These are phyloP conservation scores for Genyomyrus donnyi DNA, from an alignment of 2,113 vertebrate species.

Conservation along the genomic window DNA sequence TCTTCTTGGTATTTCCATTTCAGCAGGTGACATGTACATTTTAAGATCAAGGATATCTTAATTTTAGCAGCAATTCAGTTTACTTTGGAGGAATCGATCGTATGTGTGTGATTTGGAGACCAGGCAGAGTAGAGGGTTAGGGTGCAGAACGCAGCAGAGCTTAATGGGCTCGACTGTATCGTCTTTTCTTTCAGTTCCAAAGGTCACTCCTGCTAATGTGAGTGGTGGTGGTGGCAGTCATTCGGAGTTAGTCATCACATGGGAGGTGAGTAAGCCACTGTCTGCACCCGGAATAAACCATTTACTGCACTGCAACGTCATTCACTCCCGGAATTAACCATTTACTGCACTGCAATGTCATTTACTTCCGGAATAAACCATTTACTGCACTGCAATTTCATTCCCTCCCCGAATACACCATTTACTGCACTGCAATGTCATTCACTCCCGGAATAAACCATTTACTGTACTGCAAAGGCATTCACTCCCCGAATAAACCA, in stretches of 20 bases:
- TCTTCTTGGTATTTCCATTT: neutral
- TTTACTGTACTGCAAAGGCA: conserved; percentile 30
- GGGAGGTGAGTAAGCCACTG: conserved; percentile 76
- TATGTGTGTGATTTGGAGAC: neutral
- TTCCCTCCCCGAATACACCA: neutral
- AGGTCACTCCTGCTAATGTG: conserved; percentile 89
- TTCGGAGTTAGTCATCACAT: conserved; percentile 94
- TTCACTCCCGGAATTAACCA: neutral
- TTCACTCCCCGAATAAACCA: neutral
- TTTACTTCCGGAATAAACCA: conserved; percentile 25
- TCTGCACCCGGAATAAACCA: conserved; percentile 33
- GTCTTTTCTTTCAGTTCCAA: conserved; percentile 72
- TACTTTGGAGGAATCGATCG: neutral
- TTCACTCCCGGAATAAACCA: conserved; percentile 26
- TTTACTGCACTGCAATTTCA: conserved; percentile 35
- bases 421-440: neutral
- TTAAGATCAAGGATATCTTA: neutral
- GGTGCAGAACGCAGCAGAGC: conserved; percentile 8
- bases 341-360: neutral
- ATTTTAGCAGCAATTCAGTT: neutral
- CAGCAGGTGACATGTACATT: neutral
- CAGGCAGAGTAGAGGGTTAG: neutral
- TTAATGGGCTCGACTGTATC: neutral
- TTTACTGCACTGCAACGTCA: conserved; percentile 34
- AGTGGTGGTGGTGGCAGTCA: conserved; percentile 93